These are phyloP conservation scores for Sesamia inferens DNA, from an alignment of 2,888 invertebrate genomes.

Conservation along the genomic window DNA sequence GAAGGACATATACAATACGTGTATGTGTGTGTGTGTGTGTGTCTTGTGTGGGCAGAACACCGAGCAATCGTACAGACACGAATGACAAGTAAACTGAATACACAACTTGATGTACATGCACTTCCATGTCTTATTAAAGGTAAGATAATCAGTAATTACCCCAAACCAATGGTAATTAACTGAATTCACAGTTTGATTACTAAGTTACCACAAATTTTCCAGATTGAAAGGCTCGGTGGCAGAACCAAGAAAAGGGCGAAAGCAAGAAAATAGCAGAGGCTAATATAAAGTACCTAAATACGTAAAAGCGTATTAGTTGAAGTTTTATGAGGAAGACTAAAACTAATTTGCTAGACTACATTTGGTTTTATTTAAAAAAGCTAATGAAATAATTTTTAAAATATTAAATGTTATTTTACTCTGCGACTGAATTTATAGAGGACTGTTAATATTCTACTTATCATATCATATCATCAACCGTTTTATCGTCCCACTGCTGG, in stretches of 20 bases:
- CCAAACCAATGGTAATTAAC: no score
- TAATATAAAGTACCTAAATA: no score
- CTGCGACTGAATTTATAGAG: no score
- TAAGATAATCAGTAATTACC: not conserved
- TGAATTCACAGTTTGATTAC: not conserved
- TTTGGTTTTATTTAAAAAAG: no score
- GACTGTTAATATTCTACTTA: no score
- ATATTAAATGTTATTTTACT: no score
- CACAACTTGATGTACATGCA: not conserved
- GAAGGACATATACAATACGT: not conserved
- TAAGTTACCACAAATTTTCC: not conserved
- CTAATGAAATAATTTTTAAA: no score
- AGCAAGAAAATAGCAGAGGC: not conserved
- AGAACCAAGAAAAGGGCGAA: no score
- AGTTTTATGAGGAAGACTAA: not conserved
- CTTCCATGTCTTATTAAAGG: not conserved
- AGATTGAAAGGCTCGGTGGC: no score
- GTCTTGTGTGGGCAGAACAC: constrained; percentile 38
- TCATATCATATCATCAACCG: no score
- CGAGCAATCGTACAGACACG: constrained; percentile 24
- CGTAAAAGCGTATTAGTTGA: not conserved
- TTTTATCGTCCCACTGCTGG: no score
- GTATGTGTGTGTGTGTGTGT: constrained; percentile 14
- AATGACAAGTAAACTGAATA: not conserved
- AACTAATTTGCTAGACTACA: not conserved